Evolutionary conservation across 2,113 vertebrate species (phyloP).

Genomic region (Gallinago media): DNA sequence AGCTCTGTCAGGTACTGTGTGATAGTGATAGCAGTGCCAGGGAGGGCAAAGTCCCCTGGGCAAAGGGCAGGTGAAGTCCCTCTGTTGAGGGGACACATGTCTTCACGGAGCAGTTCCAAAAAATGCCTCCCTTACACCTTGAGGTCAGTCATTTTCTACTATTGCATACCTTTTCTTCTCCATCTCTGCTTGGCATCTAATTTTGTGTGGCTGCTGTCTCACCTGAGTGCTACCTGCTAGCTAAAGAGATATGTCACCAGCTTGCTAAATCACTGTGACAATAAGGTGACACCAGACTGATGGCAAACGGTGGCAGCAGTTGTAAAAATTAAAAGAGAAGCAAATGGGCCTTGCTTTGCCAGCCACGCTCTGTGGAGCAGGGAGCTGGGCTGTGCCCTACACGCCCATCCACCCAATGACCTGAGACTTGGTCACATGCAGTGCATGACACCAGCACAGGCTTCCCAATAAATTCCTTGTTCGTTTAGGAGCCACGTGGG

Average conservation of each 20-base stretch:
- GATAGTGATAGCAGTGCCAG: neutral
- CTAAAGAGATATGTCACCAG: neutral
- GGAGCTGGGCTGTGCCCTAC: neutral
- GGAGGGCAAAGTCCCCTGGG: neutral
- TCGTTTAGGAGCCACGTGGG: neutral
- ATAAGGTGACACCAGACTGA: neutral
- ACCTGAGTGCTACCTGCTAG: neutral
- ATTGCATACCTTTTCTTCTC: neutral
- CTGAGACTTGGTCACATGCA: fast-evolving
- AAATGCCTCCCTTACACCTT: fast-evolving
- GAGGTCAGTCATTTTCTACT: neutral
- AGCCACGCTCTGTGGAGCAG: fast-evolving
- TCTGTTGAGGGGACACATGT: neutral
- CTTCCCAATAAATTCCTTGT: neutral
- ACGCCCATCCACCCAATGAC: fast-evolving
- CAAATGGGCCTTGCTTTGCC: neutral
- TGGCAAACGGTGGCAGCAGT: neutral
- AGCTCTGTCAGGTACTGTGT: neutral
- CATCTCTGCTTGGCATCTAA: neutral
- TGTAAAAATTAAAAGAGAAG: neutral
- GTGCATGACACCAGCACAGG: neutral
- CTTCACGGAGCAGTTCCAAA: neutral
- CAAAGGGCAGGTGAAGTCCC: neutral
- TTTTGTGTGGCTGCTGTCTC: neutral
- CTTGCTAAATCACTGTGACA: neutral